These are phyloP conservation scores for Rhipidura dahli DNA, from an alignment of 2,113 vertebrate species.

Conservation along the genomic window DNA sequence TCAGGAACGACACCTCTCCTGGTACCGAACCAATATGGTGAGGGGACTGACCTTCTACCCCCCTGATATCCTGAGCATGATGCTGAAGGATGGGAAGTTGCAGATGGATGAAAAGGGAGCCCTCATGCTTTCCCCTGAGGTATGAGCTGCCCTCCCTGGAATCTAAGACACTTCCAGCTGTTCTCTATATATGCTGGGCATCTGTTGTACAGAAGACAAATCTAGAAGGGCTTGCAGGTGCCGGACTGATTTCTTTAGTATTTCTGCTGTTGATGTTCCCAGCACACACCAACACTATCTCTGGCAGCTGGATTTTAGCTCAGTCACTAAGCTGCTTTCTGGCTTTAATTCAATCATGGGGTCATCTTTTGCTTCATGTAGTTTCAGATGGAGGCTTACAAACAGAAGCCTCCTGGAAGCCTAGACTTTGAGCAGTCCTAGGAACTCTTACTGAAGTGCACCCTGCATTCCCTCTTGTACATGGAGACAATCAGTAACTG, in stretches of 20 bases:
- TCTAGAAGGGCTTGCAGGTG: not conserved
- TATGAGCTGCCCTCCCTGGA: not conserved
- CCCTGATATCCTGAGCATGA: slow-evolving; percentile 71
- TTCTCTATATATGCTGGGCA: not conserved
- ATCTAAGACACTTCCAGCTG: not conserved
- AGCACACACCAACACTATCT: not conserved
- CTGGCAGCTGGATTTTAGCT: not conserved
- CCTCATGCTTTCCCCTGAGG: slow-evolving; percentile 64
- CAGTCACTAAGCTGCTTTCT: not conserved
- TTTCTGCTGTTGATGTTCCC: not conserved
- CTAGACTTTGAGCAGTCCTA: not conserved
- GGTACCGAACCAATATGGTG: slow-evolving; percentile 72
- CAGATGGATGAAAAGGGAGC: slow-evolving; percentile 67
- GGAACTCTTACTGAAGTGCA: not conserved
- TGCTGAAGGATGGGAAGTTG: slow-evolving; percentile 73
- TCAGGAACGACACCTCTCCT: slow-evolving; percentile 77
- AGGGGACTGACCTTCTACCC: slow-evolving; percentile 77
- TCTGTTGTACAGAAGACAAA: not conserved
- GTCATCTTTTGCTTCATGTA: not conserved
- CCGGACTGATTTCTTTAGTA: not conserved
- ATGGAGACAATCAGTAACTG: not conserved
- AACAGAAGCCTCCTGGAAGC: not conserved
- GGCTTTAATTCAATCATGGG: not conserved
- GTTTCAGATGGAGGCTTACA: not conserved
- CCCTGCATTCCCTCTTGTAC: not conserved